Evolutionary conservation across 2,113 vertebrate species (phyloP), one percentile per base, ranked within the genome.

Genomic region (Meleagris gallopavo): DNA sequence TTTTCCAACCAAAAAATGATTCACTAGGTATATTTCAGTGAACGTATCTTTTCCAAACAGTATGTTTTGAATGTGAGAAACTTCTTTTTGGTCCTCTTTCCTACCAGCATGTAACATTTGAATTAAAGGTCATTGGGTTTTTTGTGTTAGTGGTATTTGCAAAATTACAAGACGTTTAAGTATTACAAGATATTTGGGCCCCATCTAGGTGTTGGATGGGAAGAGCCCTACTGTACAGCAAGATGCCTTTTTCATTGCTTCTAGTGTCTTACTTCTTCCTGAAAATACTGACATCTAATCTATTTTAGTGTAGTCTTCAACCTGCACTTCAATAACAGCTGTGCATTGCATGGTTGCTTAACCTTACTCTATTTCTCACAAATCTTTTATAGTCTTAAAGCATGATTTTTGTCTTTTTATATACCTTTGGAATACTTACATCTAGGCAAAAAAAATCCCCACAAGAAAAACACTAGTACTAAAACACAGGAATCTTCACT

Each of bases 271-370:
- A 45, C 25, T 70, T 92, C 15, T 90, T 65, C 60, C 29, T 88
- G 8, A 64, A 84, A 41, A 21, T 78, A 84, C 43, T 89, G 55
- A 41, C 69, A 21, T 40, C 67, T 79, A 90, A 83, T 92, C n/a
- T 54, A 43, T 77, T 94, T 83, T 60, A 67, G 61, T 90, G 78
- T 76, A 25, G 55, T 74, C 41, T 90, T 81, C 62, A 93, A 70
- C 62, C 43, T 82, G 74, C 61, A 60, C 10, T 77, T 58, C 50
- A 74, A 15, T 62, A 25, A 81, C 86, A 64, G 34, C 89, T 92
- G 55, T 12, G 13, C 29, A 22, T 60, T 71, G 52, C 45, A 32
- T 32, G 50, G 27, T 75, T 82, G 73, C 61, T 78, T 78, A 52
- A n/a, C 34, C 11, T 81, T 30, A 38, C 71, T 48, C 46, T 78